Evolutionary conservation across 2,113 vertebrate genomes (phyloP), one percentile per base, ranked within the genome.

Genomic region (Marmota monax): DNA sequence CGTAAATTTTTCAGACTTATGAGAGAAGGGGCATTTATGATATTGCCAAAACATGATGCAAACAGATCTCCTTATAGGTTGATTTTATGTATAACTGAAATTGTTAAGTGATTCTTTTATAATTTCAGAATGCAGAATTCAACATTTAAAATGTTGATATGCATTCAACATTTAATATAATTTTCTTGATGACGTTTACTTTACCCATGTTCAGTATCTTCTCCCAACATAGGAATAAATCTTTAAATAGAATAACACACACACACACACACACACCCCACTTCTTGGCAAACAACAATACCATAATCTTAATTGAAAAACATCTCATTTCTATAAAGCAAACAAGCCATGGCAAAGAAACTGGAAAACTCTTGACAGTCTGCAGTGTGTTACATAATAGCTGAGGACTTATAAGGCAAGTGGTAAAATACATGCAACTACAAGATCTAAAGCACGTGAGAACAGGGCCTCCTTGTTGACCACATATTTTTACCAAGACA

Each of bases 31-130:
- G 7, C 37, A 53, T 88, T 51, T 56, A 53, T 34, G 61, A 39
- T 85, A 23, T 48, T 93, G 58, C 61, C 67, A 84, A 78, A 96
- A 80, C 27, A 23, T 29, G 53, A 73, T 80, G n/a, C 45, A 94
- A 94, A 92, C 58, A 80, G 16, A 25, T 39, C 20, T 84, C 39
- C 84, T n/a, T 5, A 53, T 1, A 34, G 16, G 34, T n/a, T 77
- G 27, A 48, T 92, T 92, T 84, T 61, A 76, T 14, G 79, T 51
- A 20, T 87, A 79, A 79, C n/a, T 45, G 42, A 85, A 51, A 80
- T 7, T 69, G 4, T 11, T 69, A 63, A 61, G 12, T 51, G 61
- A 79, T 87, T 79, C 23, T 80, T 72, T 69, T 34, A 51, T 53
- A 84, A 90, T 72, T 87, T 94, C 4, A 27, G 70, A 58, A 51